Evolutionary conservation across 2,113 vertebrate species (phyloP).

Genomic region (Trichomycterus rosablanca): DNA sequence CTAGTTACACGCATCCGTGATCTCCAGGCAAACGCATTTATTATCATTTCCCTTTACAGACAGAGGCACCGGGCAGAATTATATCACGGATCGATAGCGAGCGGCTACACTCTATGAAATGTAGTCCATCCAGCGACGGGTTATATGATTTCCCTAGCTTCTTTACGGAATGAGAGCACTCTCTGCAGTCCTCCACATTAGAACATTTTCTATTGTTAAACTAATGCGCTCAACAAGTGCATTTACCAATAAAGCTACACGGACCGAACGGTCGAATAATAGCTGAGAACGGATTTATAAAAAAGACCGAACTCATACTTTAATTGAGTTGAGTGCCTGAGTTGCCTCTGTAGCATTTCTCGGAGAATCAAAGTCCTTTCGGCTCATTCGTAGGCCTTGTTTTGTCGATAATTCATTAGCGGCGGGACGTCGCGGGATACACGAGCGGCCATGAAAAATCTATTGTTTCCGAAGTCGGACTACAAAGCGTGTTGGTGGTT

Average conservation of each 20-base stretch:
- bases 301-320: neutral
- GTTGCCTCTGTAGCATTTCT: slow-evolving; percentile 23
- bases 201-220: slow-evolving; percentile 26
- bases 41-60: slow-evolving; percentile 46
- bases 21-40: slow-evolving; percentile 40
- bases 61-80: slow-evolving; percentile 38
- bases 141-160: slow-evolving; percentile 45
- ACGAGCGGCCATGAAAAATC: slow-evolving; percentile 29
- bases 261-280: slow-evolving; percentile 24
- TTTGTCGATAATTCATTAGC: slow-evolving; percentile 47
- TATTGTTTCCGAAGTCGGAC: slow-evolving; percentile 31
- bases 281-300: neutral
- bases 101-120: slow-evolving; percentile 41
- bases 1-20: slow-evolving; percentile 44
- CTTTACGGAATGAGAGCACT: slow-evolving; percentile 43
- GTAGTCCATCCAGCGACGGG: slow-evolving; percentile 33
- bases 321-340: slow-evolving; percentile 25
- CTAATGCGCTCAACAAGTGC: slow-evolving; percentile 26
- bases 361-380: slow-evolving; percentile 26
- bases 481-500: slow-evolving; percentile 26
- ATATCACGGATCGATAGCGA: slow-evolving; percentile 52
- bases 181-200: slow-evolving; percentile 31
- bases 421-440: no score
- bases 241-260: slow-evolving; percentile 1
- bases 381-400: no score